These are phyloP conservation scores for Murina feae DNA, from an alignment of 2,113 vertebrate species.

Conservation along the genomic window DNA sequence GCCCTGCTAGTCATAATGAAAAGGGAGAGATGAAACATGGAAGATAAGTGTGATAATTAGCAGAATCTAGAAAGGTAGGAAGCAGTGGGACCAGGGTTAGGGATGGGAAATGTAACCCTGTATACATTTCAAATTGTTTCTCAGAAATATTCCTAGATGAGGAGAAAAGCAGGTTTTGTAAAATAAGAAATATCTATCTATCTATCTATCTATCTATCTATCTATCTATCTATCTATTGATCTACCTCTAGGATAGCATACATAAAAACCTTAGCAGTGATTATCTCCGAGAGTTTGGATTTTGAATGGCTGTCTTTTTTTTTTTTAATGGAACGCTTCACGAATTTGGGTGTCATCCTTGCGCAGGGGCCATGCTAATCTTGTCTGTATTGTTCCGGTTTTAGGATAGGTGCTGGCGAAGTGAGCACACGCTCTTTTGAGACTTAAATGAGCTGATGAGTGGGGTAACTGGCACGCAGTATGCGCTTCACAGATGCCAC, in stretches of 20 bases:
- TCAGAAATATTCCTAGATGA: neutral
- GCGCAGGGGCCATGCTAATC: no score
- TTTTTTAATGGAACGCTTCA: neutral
- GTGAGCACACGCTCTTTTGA: neutral
- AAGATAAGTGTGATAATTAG: neutral
- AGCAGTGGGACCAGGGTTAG: neutral
- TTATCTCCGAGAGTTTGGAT: neutral
- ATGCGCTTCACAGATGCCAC: neutral
- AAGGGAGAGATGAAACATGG: neutral
- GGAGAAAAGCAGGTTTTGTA: neutral
- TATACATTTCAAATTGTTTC: neutral
- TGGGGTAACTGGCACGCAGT: neutral
- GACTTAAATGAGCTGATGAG: neutral
- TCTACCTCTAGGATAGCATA: neutral
- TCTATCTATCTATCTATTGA: neutral
- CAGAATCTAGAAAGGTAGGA: neutral
- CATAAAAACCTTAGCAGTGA: neutral
- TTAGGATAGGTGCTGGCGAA: no score
- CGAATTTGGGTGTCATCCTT: no score
- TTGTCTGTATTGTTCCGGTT: no score
- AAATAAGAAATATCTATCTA: neutral
- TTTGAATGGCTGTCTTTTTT: neutral
- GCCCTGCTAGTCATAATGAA: slow-evolving; percentile 4
- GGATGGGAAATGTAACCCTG: neutral
- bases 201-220: neutral